Base-by-base conservation (phyloP, 2,888 invertebrate species). In the Latrodectus hesperus region DNA sequence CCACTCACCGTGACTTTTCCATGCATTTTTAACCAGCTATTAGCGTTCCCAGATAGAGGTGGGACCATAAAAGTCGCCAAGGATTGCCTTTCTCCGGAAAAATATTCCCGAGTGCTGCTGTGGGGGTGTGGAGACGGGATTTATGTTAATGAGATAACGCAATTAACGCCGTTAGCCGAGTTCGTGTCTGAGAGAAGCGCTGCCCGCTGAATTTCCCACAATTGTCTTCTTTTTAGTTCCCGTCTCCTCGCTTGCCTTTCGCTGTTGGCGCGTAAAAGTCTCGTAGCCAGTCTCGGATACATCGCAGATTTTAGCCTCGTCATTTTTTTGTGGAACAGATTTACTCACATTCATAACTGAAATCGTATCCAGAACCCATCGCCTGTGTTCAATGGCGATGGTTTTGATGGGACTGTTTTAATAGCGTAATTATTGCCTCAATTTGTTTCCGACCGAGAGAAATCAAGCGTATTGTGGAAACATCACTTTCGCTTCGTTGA, bases 1-100 rank as follows among this genome's bases (percentile, higher is more conserved):
- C 26, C 38, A 52, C 9, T 38, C 49, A 9, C 10, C 14, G 70
- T 12, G 55, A 70, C 12, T 68, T 78, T 26, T 17, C 6, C 78
- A 53, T 68, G 53, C 68, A 77, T 67, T 68, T 77, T 77, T 77
- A 68, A 77, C 52, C 22, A 55, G n/a, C 78, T 77, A 53, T 70
- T 70, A 78, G 70, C 77, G 68, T 53, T 52, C 51, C 60, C 65
- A 26, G 26, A 12, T 53, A 70, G 78, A 78, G 70, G 70, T 78
- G 68, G 78, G 70, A 70, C 78, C 78, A 60, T 78, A 78, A 78
- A 78, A 78, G 49, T 78, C 78, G 51, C 55, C 55, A 53, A 52
- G 77, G 68, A 65, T 65, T 67, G 26, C 77, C n/a, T 52, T 67
- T 22, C 60, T n/a, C 60, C 60, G 60, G 12, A 60, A 60, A n/a